These are phyloP conservation scores for Abrostola tripartita DNA, from an alignment of 2,888 invertebrate genomes.

Conservation along the genomic window DNA sequence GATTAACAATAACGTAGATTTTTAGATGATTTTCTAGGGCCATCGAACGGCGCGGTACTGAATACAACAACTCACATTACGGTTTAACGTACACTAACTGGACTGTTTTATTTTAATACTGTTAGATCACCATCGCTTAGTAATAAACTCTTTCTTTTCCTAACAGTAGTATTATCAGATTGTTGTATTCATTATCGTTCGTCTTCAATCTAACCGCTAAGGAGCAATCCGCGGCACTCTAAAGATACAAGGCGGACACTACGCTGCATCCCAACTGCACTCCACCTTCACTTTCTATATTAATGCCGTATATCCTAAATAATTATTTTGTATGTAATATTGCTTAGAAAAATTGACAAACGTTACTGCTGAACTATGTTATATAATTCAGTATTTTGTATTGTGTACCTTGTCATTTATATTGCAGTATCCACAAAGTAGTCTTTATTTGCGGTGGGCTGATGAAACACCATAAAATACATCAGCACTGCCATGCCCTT, in stretches of 20 bases:
- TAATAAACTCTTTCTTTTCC: neutral
- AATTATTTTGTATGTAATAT: constrained; percentile 25
- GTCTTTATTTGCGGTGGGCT: too few relatives aligned
- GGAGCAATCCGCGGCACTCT: constrained; percentile 82
- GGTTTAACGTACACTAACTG: neutral
- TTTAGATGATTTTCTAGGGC: constrained; percentile 81
- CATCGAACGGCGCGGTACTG: constrained; percentile 76
- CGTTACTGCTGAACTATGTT: constrained; percentile 14
- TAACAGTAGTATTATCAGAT: constrained; percentile 28
- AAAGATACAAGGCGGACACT: constrained; percentile 84
- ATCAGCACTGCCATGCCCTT: too few relatives aligned
- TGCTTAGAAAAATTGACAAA: constrained; percentile 39
- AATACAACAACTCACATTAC: constrained; percentile 68
- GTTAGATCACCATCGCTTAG: constrained; percentile 2
- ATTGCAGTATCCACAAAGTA: too few relatives aligned
- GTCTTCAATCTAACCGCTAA: constrained; percentile 82
- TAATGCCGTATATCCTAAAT: constrained; percentile 16
- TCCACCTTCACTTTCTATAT: constrained; percentile 52
- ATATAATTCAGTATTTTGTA: constrained; percentile 11
- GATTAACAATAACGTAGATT: constrained; percentile 87
- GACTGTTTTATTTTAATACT: constrained; percentile 2
- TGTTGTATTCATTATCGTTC: constrained; percentile 75
- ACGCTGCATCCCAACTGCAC: constrained; percentile 76
- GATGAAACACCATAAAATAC: too few relatives aligned
- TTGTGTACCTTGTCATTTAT: neutral